Evolutionary conservation across 1,140 invertebrate genomes (phyloP).

Genomic region (Trigoniulus corallinus): DNA sequence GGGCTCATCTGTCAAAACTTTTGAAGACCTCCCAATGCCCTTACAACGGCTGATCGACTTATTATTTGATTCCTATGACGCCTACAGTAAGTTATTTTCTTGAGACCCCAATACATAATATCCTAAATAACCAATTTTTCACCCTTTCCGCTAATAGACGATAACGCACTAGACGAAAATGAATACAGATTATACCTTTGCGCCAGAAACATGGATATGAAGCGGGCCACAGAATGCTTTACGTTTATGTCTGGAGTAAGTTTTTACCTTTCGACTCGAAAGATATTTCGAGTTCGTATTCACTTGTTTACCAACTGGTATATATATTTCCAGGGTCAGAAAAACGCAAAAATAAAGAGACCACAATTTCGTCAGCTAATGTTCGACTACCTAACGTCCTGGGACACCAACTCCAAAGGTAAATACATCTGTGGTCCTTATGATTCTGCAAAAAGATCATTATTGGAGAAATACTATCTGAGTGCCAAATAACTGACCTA

Average conservation of each 20-base stretch:
- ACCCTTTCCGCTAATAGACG: neutral
- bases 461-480: neutral
- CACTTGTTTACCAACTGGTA: neutral
- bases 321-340: neutral
- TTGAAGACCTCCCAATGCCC: conserved; percentile 4
- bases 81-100: conserved; percentile 6
- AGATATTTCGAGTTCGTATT: neutral
- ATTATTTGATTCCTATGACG: conserved; percentile 8
- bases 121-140: neutral
- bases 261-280: too few relatives aligned
- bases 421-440: conserved; percentile 8
- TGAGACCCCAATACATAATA: neutral
- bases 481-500: neutral
- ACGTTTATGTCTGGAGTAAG: conserved; percentile 5
- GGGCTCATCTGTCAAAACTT: neutral
- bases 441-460: neutral
- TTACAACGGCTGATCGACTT: conserved; percentile 9
- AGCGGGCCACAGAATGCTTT: conserved; percentile 7
- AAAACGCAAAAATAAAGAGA: conserved; percentile 1
- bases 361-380: conserved; percentile 1
- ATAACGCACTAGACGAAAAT: conserved; percentile 8
- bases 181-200: conserved; percentile 10
- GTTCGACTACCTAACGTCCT: conserved; percentile 1
- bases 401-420: conserved; percentile 1
- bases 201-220: conserved; percentile 10